These are phyloP conservation scores for Sesamia inferens DNA, from an alignment of 2,888 invertebrate genomes.

Conservation along the genomic window DNA sequence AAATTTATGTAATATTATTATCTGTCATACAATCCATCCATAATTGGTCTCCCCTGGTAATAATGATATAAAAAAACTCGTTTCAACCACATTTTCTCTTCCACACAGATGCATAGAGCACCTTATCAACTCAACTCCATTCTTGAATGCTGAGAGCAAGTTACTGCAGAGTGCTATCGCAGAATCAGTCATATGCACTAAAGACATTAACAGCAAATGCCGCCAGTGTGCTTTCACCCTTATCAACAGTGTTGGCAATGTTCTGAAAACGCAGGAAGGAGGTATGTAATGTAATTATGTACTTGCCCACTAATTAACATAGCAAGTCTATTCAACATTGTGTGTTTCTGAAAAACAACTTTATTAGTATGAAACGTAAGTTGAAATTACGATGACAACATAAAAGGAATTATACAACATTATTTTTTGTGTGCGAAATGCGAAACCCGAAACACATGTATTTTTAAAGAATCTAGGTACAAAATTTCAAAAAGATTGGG, in stretches of 20 bases:
- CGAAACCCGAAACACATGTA: too few relatives aligned
- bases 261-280: constrained; percentile 88
- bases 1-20: too few relatives aligned
- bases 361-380: background rate
- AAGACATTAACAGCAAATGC: constrained; percentile 95
- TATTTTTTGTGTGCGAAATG: too few relatives aligned
- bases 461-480: too few relatives aligned
- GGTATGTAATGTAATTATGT: constrained; percentile 67
- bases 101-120: constrained; percentile 91
- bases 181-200: constrained; percentile 95
- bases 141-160: constrained; percentile 91
- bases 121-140: constrained; percentile 91
- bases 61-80: too few relatives aligned
- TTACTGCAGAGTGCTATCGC: constrained; percentile 93
- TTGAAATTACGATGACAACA: background rate
- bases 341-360: background rate
- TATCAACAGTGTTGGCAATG: constrained; percentile 93
- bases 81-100: too few relatives aligned
- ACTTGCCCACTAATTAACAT: background rate
- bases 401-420: background rate
- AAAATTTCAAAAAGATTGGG: too few relatives aligned
- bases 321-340: background rate
- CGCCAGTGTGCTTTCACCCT: constrained; percentile 94
- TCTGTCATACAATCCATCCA: too few relatives aligned
- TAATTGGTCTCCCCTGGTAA: too few relatives aligned